A percentile compares a stretch with the other conserved stretches of the same genome.
phyloP scores from a whole-genome alignment of 2,113 vertebrate species.

The Drymodes brunneopygia region DNA sequence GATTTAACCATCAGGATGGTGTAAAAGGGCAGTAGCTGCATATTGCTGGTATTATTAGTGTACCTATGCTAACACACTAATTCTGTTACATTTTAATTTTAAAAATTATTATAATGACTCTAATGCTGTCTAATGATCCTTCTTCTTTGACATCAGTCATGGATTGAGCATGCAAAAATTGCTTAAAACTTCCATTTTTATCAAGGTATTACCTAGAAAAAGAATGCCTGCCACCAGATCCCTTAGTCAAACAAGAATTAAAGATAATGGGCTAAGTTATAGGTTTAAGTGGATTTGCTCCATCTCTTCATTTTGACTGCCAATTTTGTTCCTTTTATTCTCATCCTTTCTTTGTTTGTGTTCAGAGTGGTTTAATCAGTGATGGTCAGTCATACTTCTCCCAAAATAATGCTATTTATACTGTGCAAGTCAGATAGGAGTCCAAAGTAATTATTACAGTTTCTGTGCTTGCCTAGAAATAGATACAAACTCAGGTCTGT shows the following conservation, averaged over 20 bases:
- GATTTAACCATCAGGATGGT: neutral
- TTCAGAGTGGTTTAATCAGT: neutral
- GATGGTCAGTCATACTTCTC: neutral
- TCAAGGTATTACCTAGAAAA: conserved; percentile 7
- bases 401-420: neutral
- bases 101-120: conserved; percentile 11
- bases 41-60: neutral
- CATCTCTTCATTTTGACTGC: conserved; percentile 17
- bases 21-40: neutral
- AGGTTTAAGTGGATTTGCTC: conserved; percentile 34
- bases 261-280: conserved; percentile 17
- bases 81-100: conserved; percentile 28
- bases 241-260: conserved; percentile 23
- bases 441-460: neutral
- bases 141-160: conserved; percentile 16
- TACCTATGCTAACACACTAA: neutral
- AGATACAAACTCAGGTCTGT: neutral
- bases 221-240: neutral
- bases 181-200: conserved; percentile 19
- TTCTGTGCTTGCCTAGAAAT: neutral
- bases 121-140: conserved; percentile 15
- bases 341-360: neutral
- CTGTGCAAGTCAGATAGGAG: neutral
- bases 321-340: neutral
- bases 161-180: neutral